phyloP scores from a whole-genome alignment of 2,113 vertebrate genomes.

The Malurus cyaneus region DNA sequence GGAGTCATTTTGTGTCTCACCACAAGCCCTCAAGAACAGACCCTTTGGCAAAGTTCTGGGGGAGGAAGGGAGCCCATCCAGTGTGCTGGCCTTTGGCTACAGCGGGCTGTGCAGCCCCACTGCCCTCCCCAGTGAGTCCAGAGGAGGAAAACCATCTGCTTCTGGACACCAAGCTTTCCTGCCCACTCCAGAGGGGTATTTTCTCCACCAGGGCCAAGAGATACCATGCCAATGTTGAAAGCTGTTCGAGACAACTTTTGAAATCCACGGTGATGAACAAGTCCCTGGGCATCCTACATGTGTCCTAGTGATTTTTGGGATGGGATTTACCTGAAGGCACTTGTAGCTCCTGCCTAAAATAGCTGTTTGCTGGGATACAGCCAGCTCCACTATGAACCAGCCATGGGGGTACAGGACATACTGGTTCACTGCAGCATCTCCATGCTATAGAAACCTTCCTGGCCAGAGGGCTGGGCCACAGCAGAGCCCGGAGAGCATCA shows the following conservation, averaged over 20 bases:
- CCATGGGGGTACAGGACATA: background rate
- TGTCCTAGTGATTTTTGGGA: background rate
- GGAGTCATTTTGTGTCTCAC: background rate
- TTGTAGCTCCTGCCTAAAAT: background rate
- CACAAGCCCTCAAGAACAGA: background rate
- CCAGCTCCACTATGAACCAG: background rate
- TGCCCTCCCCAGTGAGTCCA: background rate
- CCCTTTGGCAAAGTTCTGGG: background rate
- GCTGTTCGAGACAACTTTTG: background rate
- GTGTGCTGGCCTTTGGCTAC: background rate
- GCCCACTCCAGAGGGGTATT: background rate
- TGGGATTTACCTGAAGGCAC: background rate
- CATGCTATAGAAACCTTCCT: background rate
- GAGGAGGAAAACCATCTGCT: background rate
- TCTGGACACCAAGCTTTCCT: background rate
- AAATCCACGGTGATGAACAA: background rate
- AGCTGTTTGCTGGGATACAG: background rate
- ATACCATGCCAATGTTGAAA: background rate
- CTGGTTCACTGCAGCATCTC: background rate
- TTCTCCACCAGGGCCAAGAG: background rate
- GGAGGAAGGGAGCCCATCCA: background rate
- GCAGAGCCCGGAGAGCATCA: background rate
- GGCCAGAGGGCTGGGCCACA: background rate
- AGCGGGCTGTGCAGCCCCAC: background rate
- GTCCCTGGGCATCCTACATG: background rate